Percentiles rank a stretch among this genome's conserved stretches.
Conservation (phyloP, 2,797 vertebrate species). For the Triplophysa yarkandensis region DNA sequence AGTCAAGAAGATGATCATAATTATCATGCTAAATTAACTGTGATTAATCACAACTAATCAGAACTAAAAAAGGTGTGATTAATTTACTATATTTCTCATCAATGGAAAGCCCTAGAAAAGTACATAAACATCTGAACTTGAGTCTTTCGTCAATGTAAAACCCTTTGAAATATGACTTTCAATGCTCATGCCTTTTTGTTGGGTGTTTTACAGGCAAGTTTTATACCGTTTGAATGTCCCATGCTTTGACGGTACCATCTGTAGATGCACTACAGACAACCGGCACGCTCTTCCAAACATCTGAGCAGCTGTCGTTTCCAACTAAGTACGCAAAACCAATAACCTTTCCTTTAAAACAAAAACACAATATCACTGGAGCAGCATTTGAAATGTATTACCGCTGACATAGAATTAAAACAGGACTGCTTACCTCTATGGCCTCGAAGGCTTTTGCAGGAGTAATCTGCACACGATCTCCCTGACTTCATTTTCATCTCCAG, state of each 20-base stretch:
- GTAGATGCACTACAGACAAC: constrained; percentile 75
- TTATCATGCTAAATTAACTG: too few species aligned
- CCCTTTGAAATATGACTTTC: too few species aligned
- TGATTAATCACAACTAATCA: too few species aligned
- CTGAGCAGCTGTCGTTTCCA: constrained; percentile 58
- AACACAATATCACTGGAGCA: not conserved
- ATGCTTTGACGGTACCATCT: constrained; percentile 77
- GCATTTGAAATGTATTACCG: not conserved
- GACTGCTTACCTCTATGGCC: constrained; percentile 71
- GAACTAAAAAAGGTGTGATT: too few species aligned
- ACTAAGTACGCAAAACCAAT: constrained; percentile 71
- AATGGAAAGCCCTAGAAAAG: too few species aligned
- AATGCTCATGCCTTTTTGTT: not conserved
- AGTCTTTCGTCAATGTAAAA: too few species aligned
- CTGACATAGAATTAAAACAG: not conserved
- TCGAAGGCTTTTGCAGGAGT: constrained; percentile 76
- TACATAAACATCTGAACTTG: too few species aligned
- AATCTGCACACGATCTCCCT: constrained; percentile 73
- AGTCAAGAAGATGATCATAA: too few species aligned
- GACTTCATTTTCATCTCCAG: constrained; percentile 76
- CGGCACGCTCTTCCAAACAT: constrained; percentile 60
- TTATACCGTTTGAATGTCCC: constrained; percentile 73
- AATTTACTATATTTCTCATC: too few species aligned
- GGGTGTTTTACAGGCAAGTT: not conserved
- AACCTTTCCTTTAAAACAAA: constrained; percentile 69